Conservation (phyloP, 2,888 invertebrate genomes). For the Harpalus rubripes region DNA sequence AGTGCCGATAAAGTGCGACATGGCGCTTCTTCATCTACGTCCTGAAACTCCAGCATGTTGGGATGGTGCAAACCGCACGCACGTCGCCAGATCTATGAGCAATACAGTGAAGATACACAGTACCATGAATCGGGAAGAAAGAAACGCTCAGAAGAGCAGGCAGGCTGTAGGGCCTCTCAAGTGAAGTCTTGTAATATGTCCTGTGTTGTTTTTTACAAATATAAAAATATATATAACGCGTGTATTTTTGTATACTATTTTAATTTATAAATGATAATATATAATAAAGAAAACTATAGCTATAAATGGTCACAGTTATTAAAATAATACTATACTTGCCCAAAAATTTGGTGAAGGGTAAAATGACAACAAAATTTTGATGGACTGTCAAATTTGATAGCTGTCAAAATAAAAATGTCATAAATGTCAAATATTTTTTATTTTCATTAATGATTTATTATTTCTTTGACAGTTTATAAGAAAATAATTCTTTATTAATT, state of each 20-base stretch:
- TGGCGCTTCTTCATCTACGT: constrained; percentile 37
- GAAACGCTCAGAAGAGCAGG: constrained; percentile 30
- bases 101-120: constrained; percentile 67
- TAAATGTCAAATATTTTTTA: too few relatives aligned
- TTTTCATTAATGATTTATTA: too few relatives aligned
- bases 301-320: constrained; percentile 2
- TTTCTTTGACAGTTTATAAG: too few relatives aligned
- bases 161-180: not conserved
- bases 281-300: not conserved
- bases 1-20: constrained; percentile 45
- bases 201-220: constrained; percentile 32
- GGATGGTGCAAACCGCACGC: constrained; percentile 66
- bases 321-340: too few relatives aligned
- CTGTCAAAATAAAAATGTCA: too few relatives aligned
- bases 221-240: constrained; percentile 44
- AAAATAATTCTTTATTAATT: too few relatives aligned
- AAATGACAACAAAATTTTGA: too few relatives aligned
- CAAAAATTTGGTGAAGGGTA: too few relatives aligned
- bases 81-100: constrained; percentile 67
- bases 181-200: constrained; percentile 16
- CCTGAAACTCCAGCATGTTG: constrained; percentile 56
- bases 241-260: constrained; percentile 42
- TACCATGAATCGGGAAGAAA: constrained; percentile 60
- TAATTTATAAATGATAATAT: constrained; percentile 40
- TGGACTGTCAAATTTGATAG: too few relatives aligned